A percentile compares a stretch with the other conserved stretches of the same genome.
phyloP scores from a whole-genome alignment of 2,113 vertebrate genomes.

The Oreochromis spilurus region DNA sequence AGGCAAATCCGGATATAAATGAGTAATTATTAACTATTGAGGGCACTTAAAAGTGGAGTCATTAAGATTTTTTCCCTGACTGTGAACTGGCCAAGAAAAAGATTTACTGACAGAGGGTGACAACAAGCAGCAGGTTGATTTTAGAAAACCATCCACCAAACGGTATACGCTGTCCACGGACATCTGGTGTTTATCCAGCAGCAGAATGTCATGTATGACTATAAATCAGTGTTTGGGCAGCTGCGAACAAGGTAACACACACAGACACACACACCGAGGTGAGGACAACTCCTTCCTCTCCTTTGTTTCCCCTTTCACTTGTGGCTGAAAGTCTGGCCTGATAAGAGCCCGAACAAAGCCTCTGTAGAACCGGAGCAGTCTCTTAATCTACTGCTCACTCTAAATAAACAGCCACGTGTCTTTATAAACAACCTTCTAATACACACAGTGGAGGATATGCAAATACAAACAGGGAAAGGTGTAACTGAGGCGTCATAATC shows the following conservation, averaged over 20 bases:
- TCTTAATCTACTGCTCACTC: slow-evolving; percentile 6
- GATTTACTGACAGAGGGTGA: background rate
- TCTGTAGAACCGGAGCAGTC: background rate
- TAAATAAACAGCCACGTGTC: background rate
- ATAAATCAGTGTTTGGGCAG: slow-evolving; percentile 29
- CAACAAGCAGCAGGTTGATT: background rate
- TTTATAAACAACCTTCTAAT: background rate
- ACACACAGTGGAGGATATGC: background rate
- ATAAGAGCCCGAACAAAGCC: slow-evolving; percentile 46
- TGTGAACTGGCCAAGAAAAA: background rate
- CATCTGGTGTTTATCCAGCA: background rate
- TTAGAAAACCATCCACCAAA: background rate
- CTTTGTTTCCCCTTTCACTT: background rate
- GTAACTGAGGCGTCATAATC: background rate
- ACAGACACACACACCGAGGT: background rate
- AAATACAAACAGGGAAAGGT: background rate
- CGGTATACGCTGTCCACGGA: background rate
- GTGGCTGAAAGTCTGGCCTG: slow-evolving; percentile 13
- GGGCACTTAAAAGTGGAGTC: background rate
- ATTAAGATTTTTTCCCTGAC: background rate
- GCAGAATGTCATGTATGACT: background rate
- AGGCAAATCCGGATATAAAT: background rate
- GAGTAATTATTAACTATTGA: background rate
- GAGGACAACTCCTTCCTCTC: slow-evolving; percentile 34
- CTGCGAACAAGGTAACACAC: slow-evolving; percentile 14